Evolutionary conservation across 2,113 vertebrate genomes (phyloP), one percentile per base, ranked within the genome.

Genomic region (Sinocyclocheilus anshuiensis): DNA sequence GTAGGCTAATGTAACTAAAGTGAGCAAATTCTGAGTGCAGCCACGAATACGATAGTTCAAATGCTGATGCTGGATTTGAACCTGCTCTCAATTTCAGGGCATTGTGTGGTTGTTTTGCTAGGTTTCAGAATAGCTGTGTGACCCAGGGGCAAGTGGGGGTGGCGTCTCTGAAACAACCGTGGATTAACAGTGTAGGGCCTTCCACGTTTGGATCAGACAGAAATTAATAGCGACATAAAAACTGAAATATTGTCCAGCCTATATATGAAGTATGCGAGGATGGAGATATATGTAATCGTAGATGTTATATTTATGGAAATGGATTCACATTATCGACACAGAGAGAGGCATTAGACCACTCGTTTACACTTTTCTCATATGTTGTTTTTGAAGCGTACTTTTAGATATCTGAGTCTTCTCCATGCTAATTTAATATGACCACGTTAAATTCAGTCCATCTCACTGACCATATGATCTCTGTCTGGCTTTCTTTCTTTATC

Each of bases 301-400:
- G 63, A 71, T 39, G 65, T 33, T 4, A 48, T 86, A 86, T 86
- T 86, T 87, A 78, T 87, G 87, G 86, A 85, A 24, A 67, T 59
- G 33, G 29, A 77, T 16, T 45, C 59, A 33, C 53, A 26, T 57
- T 76, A 45, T 61, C 3, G 18, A 63, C 39, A 36, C 5, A 18
- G 65, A 24, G 8, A 6, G 65, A 16, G 76, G 87, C 86, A 65
- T 33, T 77, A 26, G 65, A 50, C 79, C 74, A 84, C 61, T 75
- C 48, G 88, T 89, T 89, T 89, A 53, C 88, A 87, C 84, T 57
- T 87, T 86, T 89, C 90, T 91, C 89, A 87, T 83, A 83, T 84
- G 77, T 86, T 91, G 86, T 91, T 88, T 83, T 86, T 89, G 91
- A 90, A 89, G 89, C 86, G 87, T 90, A 92, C 90, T 88, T 61